These are phyloP conservation scores for Pristionchus exspectatus DNA, from an alignment of 2,888 invertebrate species.

Conservation along the genomic window DNA sequence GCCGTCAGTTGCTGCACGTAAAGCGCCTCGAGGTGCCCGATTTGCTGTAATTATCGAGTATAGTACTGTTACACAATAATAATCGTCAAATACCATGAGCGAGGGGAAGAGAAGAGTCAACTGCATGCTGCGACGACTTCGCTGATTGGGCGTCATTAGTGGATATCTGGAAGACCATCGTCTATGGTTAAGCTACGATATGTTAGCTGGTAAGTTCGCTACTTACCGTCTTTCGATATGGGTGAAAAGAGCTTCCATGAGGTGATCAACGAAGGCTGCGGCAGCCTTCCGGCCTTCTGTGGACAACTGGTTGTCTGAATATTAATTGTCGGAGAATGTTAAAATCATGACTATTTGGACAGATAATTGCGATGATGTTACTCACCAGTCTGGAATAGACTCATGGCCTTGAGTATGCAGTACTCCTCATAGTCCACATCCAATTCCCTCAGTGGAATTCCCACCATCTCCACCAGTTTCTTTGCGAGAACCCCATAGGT, in stretches of 20 bases:
- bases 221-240: slow-evolving; percentile 63
- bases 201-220: too few species aligned
- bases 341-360: neutral
- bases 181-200: too few species aligned
- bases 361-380: neutral
- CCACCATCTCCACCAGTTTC: slow-evolving; percentile 68
- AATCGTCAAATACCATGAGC: too few species aligned
- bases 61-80: too few species aligned
- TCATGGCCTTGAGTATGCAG: slow-evolving; percentile 68
- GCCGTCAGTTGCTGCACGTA: slow-evolving; percentile 47
- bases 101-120: slow-evolving; percentile 66
- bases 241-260: slow-evolving; percentile 62
- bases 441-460: slow-evolving; percentile 66
- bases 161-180: neutral
- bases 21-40: slow-evolving; percentile 45
- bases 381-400: slow-evolving; percentile 68
- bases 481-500: slow-evolving; percentile 68
- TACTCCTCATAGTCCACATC: slow-evolving; percentile 69
- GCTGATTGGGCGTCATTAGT: slow-evolving; percentile 59
- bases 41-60: slow-evolving; percentile 34
- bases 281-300: slow-evolving; percentile 59
- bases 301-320: slow-evolving; percentile 65
- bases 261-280: slow-evolving; percentile 61
- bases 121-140: slow-evolving; percentile 61
- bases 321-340: neutral